phyloP scores from a whole-genome alignment of 2,888 invertebrate genomes.

The Omphaloscelis lunosa region DNA sequence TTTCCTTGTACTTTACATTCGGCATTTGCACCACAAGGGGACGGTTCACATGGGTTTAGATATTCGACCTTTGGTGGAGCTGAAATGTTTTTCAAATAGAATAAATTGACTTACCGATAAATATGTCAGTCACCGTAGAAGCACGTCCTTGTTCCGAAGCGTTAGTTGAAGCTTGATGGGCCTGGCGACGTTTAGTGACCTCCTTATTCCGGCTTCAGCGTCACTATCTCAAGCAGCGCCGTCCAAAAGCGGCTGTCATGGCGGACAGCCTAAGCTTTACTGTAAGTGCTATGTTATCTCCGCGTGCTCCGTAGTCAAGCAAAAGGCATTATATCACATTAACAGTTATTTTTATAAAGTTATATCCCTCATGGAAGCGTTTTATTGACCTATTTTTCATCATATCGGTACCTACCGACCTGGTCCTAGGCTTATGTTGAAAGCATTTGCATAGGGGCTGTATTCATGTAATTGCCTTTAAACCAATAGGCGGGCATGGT shows the following conservation, averaged over 20 bases:
- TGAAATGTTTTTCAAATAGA: conserved; percentile 84
- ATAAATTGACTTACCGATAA: conserved; percentile 85
- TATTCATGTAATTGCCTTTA: conserved; percentile 75
- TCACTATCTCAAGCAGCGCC: conserved; percentile 86
- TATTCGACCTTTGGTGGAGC: conserved; percentile 85
- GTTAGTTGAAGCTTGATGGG: conserved; percentile 90
- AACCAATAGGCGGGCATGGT: conserved; percentile 87
- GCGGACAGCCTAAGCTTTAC: conserved; percentile 89
- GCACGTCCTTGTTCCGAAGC: conserved; percentile 89
- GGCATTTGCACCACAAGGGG: conserved; percentile 93
- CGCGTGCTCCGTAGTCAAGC: conserved; percentile 90
- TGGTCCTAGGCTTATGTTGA: conserved; percentile 82
- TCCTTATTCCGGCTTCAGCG: conserved; percentile 84
- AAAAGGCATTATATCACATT: conserved; percentile 89
- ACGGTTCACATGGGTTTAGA: conserved; percentile 91
- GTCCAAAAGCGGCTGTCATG: conserved; percentile 87
- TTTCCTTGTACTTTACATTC: conserved; percentile 93
- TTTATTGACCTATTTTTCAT: conserved; percentile 79
- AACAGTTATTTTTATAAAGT: conserved; percentile 82
- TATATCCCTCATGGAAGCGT: conserved; percentile 88
- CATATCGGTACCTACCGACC: conserved; percentile 75
- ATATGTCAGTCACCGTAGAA: conserved; percentile 85
- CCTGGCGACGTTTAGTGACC: conserved; percentile 88
- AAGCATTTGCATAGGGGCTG: conserved; percentile 83
- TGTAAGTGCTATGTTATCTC: conserved; percentile 91